Conservation (phyloP, 35 echinoderm and acorn worm species). For the Apostichopus californicus region DNA sequence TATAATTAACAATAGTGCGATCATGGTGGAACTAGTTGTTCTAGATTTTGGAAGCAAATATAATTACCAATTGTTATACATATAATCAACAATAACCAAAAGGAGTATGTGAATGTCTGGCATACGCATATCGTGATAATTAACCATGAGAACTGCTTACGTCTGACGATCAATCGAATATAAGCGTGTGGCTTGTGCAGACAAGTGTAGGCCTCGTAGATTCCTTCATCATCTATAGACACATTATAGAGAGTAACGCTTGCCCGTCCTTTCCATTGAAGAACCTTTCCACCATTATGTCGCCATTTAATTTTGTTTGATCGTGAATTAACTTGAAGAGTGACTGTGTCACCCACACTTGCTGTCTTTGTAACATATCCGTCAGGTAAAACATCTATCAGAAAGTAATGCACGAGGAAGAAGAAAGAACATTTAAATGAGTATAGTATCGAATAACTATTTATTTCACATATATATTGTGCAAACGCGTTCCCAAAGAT, state of each 20-base stretch:
- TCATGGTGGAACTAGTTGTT: too few relatives aligned
- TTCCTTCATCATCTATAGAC: not conserved
- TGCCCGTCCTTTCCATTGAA: not conserved
- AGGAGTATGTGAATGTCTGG: too few relatives aligned
- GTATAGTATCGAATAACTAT: too few relatives aligned
- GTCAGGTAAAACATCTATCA: not conserved
- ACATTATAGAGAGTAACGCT: not conserved
- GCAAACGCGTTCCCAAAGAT: too few relatives aligned
- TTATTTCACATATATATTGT: too few relatives aligned
- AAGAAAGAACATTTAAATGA: too few relatives aligned
- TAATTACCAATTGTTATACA: too few relatives aligned
- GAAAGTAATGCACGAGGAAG: too few relatives aligned
- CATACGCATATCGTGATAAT: too few relatives aligned
- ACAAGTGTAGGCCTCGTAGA: slow-evolving; percentile 29
- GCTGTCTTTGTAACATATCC: slow-evolving; percentile 27
- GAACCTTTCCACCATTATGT: not conserved
- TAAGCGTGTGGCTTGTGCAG: slow-evolving; percentile 23
- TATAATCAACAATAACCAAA: too few relatives aligned
- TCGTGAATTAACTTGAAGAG: not conserved
- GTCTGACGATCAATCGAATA: not conserved
- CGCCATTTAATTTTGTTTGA: slow-evolving; percentile 3
- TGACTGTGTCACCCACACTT: not conserved
- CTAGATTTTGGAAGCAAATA: too few relatives aligned
- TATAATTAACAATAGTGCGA: too few relatives aligned
- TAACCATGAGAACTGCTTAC: not conserved